Conservation (phyloP, 2,113 vertebrate species). For the Felis chaus region DNA sequence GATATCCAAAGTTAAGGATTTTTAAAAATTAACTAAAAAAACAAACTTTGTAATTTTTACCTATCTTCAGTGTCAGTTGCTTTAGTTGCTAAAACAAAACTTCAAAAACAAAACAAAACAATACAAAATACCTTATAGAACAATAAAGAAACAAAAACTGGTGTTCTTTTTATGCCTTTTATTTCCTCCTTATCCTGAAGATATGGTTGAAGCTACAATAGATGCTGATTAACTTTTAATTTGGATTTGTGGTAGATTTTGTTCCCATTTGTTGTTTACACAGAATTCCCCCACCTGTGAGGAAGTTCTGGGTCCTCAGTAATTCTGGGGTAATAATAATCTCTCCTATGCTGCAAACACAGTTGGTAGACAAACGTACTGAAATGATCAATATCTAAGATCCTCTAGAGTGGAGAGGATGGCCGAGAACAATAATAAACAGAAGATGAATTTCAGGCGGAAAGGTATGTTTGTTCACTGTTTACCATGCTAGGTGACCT, state of each 20-base stretch:
- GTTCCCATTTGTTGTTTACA: conserved; percentile 58
- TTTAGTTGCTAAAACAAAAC: neutral
- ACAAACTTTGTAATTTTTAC: neutral
- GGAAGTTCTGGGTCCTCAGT: neutral
- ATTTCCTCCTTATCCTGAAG: conserved; percentile 75
- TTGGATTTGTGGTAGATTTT: conserved; percentile 73
- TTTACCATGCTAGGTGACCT: neutral
- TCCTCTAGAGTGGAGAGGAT: neutral
- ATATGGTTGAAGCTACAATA: conserved; percentile 61
- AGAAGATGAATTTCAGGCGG: neutral
- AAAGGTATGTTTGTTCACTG: neutral
- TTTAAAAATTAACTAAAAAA: neutral
- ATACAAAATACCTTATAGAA: neutral
- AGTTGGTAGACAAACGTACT: neutral
- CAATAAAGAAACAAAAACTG: neutral
- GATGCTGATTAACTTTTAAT: conserved; percentile 80
- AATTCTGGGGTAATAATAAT: conserved; percentile 27
- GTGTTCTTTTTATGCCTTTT: conserved; percentile 61
- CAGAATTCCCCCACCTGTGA: neutral
- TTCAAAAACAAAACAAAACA: neutral
- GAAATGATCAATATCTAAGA: neutral
- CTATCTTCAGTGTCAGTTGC: neutral
- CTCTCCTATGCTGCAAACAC: neutral
- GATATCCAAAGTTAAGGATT: neutral
- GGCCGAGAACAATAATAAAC: neutral